Evolutionary conservation across 2,797 vertebrate genomes (phyloP).

Genomic region (Chrysolophus pictus): DNA sequence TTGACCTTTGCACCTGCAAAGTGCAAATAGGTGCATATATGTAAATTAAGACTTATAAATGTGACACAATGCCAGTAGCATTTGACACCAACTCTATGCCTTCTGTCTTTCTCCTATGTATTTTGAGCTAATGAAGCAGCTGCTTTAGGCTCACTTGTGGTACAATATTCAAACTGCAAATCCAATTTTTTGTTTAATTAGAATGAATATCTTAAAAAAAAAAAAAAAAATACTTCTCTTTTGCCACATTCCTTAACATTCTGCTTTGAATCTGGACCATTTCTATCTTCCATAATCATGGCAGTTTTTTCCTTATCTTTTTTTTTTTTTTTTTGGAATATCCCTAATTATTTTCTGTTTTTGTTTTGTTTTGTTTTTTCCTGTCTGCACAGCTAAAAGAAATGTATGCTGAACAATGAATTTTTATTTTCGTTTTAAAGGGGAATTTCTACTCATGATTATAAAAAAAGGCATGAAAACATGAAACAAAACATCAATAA

Average conservation of each 20-base stretch:
- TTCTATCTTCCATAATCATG: not conserved
- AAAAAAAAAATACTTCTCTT: not conserved
- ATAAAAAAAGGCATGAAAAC: not conserved
- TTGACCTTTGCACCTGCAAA: conserved; percentile 36
- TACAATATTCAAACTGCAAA: not conserved
- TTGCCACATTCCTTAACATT: not conserved
- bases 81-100: not conserved
- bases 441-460: not conserved
- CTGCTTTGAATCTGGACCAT: not conserved
- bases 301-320: not conserved
- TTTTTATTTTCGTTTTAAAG: not conserved
- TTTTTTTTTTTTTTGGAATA: not conserved
- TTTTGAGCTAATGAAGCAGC: conserved; percentile 16
- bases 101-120: not conserved
- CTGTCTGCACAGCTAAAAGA: not conserved
- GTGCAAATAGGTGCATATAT: conserved; percentile 3
- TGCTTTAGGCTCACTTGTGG: not conserved
- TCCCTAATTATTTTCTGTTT: not conserved
- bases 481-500: not conserved
- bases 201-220: not conserved
- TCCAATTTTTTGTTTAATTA: not conserved
- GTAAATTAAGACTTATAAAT: conserved; percentile 43
- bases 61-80: not conserved
- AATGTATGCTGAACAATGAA: not conserved
- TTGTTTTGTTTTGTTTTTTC: not conserved